Conservation (phyloP, 2,888 invertebrate species). For the Mechanitis mazaeus region DNA sequence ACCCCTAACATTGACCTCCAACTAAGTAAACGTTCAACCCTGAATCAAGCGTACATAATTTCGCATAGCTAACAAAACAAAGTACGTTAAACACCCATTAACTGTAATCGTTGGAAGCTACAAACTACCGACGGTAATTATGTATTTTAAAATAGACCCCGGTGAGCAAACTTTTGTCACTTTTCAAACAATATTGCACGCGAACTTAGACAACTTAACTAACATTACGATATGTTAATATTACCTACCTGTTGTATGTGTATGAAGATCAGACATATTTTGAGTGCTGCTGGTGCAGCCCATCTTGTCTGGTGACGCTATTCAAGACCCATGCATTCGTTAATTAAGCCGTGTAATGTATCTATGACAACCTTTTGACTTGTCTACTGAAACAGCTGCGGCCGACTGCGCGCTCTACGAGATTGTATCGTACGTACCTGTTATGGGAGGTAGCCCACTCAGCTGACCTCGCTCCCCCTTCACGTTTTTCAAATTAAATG, state of each 20-base stretch:
- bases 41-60: slow-evolving; percentile 24
- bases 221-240: slow-evolving; percentile 4
- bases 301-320: slow-evolving; percentile 48
- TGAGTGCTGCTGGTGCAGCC: slow-evolving; percentile 71
- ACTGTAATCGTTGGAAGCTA: slow-evolving; percentile 2
- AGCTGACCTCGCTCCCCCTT: slow-evolving; percentile 75
- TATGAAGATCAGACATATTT: slow-evolving; percentile 45
- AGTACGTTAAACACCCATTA: slow-evolving; percentile 21
- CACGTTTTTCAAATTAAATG: slow-evolving; percentile 74
- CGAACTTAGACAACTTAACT: slow-evolving; percentile 9
- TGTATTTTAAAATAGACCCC: neutral
- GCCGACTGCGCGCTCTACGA: slow-evolving; percentile 52
- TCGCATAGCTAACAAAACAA: slow-evolving; percentile 31
- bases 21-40: slow-evolving; percentile 28
- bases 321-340: slow-evolving; percentile 29
- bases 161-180: slow-evolving; percentile 1
- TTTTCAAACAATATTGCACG: slow-evolving; percentile 9
- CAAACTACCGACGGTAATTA: slow-evolving; percentile 3
- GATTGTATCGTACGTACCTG: slow-evolving; percentile 69
- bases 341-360: slow-evolving; percentile 16
- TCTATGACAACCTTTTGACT: slow-evolving; percentile 39
- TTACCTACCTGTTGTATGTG: slow-evolving; percentile 46
- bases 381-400: slow-evolving; percentile 49
- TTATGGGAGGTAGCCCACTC: slow-evolving; percentile 67
- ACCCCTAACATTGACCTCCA: slow-evolving; percentile 35